phyloP scores from a whole-genome alignment of 2,797 vertebrate genomes.

The Denticeps clupeoides region DNA sequence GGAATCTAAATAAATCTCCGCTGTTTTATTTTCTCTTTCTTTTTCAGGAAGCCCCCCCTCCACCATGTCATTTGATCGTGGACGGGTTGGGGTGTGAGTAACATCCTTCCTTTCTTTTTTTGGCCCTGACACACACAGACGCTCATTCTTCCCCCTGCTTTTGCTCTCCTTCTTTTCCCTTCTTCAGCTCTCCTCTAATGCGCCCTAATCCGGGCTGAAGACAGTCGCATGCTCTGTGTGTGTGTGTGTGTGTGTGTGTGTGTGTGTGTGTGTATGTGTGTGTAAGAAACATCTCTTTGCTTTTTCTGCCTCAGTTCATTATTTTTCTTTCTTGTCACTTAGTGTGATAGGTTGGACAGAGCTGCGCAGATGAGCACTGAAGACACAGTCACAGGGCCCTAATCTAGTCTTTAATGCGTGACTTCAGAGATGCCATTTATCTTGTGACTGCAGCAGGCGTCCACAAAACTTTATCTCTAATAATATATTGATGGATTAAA shows the following conservation, averaged over 20 bases:
- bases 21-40: slow-evolving; percentile 26
- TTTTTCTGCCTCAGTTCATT: slow-evolving; percentile 99
- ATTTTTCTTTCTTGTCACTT: slow-evolving; percentile 99
- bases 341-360: slow-evolving; percentile 99
- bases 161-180: slow-evolving; percentile 58
- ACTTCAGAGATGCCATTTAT: slow-evolving; percentile 99
- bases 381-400: slow-evolving; percentile 99
- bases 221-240: slow-evolving; percentile 66
- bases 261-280: slow-evolving; percentile 54
- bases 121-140: slow-evolving; percentile 45
- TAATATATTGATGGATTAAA: slow-evolving; percentile 99
- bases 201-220: slow-evolving; percentile 95
- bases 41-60: too few relatives aligned
- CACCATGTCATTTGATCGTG: too few relatives aligned
- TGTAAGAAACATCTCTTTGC: slow-evolving; percentile 88
- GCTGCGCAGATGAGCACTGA: slow-evolving; percentile 98
- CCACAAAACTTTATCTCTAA: slow-evolving; percentile 99
- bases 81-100: slow-evolving; percentile 11
- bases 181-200: slow-evolving; percentile 77
- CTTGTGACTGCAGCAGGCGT: slow-evolving; percentile 99
- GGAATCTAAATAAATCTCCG: slow-evolving; percentile 31
- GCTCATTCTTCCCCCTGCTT: slow-evolving; percentile 28
- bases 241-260: slow-evolving; percentile 11
- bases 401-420: slow-evolving; percentile 99
- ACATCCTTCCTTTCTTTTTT: slow-evolving; percentile 32